Conservation (phyloP, 2,797 vertebrate species). For the Lepilemur ruficaudatus region DNA sequence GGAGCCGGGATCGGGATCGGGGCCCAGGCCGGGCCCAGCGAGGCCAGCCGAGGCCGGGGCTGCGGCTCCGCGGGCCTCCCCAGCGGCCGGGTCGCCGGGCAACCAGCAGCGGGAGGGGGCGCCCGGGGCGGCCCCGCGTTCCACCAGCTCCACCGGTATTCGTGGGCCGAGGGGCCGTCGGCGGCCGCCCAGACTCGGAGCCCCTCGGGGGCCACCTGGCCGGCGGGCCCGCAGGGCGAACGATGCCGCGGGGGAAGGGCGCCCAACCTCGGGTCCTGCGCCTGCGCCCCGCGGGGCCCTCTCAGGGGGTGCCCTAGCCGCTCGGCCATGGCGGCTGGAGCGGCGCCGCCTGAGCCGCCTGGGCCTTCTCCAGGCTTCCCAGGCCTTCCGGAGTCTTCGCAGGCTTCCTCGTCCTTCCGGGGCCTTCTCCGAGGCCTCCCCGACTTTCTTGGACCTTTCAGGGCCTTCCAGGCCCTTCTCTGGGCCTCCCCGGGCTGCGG, state of each 20-base stretch:
- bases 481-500: neutral
- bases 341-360: neutral
- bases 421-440: neutral
- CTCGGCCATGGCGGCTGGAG: neutral
- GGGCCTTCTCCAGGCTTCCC: no score
- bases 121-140: neutral
- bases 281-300: fast-evolving
- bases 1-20: no score
- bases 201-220: neutral
- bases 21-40: neutral
- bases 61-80: neutral
- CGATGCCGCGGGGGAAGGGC: neutral
- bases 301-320: fast-evolving
- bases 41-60: neutral
- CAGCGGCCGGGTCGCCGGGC: neutral
- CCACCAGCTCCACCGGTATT: neutral
- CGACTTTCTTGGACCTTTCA: no score
- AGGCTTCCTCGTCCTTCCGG: fast-evolving
- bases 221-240: neutral
- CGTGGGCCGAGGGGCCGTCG: neutral
- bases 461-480: fast-evolving
- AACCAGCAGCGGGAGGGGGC: neutral
- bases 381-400: neutral
- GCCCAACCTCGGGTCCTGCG: neutral
- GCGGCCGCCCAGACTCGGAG: neutral